phyloP scores from a whole-genome alignment of 2,797 vertebrate genomes.

The Tauraco hartlaubi region DNA sequence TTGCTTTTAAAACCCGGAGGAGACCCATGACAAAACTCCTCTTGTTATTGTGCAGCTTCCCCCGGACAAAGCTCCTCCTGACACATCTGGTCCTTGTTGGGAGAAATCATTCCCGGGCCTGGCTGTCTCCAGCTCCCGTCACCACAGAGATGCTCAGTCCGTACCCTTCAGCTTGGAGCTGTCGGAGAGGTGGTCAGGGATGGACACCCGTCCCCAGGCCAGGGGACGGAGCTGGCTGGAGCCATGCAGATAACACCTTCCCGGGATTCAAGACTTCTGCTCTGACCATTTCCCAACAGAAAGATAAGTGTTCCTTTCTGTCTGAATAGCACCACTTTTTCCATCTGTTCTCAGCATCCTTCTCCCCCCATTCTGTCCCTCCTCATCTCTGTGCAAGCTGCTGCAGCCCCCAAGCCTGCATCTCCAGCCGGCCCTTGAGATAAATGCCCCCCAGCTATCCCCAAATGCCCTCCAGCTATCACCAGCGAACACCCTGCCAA shows the following conservation, averaged over 20 bases:
- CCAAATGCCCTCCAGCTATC: background rate
- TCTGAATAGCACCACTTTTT: background rate
- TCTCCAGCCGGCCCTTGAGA: background rate
- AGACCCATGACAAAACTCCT: background rate
- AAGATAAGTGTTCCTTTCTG: background rate
- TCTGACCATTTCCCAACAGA: background rate
- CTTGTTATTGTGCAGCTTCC: background rate
- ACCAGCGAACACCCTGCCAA: background rate
- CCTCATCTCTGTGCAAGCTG: background rate
- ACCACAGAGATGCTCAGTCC: background rate
- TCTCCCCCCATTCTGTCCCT: background rate
- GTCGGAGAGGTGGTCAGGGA: background rate
- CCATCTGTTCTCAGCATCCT: background rate
- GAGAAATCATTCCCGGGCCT: background rate
- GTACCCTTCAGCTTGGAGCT: background rate
- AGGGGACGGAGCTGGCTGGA: accelerated
- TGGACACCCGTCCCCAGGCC: background rate
- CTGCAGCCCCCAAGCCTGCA: background rate
- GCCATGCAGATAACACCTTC: background rate
- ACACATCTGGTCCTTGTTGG: conserved; percentile 54
- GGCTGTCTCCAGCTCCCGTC: background rate
- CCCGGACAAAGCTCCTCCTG: conserved; percentile 40
- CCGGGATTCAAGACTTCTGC: background rate
- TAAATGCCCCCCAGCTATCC: background rate
- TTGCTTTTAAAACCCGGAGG: conserved; percentile 37